Conservation (phyloP, 2,113 vertebrate genomes). For the Donacobius atricapilla region DNA sequence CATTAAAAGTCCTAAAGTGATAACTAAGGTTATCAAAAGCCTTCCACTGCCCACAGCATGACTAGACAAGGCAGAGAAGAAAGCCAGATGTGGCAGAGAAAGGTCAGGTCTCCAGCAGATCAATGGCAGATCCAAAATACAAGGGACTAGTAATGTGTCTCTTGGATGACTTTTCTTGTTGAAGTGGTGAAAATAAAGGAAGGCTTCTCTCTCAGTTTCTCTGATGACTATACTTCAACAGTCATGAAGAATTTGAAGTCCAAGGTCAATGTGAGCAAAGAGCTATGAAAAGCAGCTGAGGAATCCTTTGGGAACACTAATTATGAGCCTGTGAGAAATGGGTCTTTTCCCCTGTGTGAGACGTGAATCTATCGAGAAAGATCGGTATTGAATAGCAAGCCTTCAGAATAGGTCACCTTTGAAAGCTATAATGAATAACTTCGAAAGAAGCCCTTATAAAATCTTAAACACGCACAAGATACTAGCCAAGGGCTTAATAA, state of each 20-base stretch:
- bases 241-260: background rate
- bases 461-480: slow-evolving; percentile 29
- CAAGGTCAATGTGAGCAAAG: background rate
- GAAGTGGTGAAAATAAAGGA: background rate
- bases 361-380: slow-evolving; percentile 7
- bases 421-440: slow-evolving; percentile 48
- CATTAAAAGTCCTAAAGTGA: background rate
- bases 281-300: slow-evolving; percentile 37
- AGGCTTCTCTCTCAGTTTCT: background rate
- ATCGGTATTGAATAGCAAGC: slow-evolving; percentile 39
- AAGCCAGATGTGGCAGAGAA: background rate
- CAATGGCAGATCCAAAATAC: background rate
- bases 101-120: background rate
- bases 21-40: background rate
- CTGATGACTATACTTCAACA: background rate
- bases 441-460: slow-evolving; percentile 46
- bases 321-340: background rate
- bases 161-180: background rate
- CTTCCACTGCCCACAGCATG: background rate
- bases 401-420: slow-evolving; percentile 48
- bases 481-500: slow-evolving; percentile 67
- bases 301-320: slow-evolving; percentile 17
- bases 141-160: background rate
- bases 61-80: background rate
- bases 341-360: background rate